Evolutionary conservation across 2,888 invertebrate genomes (phyloP).

Genomic region (Cryptocephalus moraei): DNA sequence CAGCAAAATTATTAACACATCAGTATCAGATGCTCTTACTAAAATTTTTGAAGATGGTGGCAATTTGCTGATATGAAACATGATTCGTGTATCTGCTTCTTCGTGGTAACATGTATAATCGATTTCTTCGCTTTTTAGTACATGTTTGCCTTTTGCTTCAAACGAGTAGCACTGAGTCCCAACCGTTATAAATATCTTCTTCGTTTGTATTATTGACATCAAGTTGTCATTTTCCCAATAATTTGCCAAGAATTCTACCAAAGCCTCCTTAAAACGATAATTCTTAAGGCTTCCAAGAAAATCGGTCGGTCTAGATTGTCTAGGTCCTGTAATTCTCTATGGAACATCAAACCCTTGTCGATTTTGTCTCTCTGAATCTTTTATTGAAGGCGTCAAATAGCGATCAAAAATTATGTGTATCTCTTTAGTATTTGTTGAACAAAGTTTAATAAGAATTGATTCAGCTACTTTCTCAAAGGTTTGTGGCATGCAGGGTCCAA

Average conservation of each 20-base stretch:
- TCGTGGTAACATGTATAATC: constrained; percentile 19
- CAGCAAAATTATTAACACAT: constrained; percentile 21
- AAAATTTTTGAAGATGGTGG: constrained; percentile 15
- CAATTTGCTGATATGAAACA: constrained; percentile 17
- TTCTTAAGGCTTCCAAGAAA: constrained; percentile 23
- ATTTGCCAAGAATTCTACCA: constrained; percentile 21
- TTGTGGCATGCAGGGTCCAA: too few relatives aligned
- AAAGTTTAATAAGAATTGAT: constrained; percentile 22
- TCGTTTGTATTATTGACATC: constrained; percentile 15
- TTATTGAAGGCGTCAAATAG: too few relatives aligned
- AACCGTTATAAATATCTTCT: constrained; percentile 12
- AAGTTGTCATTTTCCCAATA: too few relatives aligned
- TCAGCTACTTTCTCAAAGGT: too few relatives aligned
- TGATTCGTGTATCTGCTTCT: constrained; percentile 22
- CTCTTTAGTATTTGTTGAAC: constrained; percentile 9
- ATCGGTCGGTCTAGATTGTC: constrained; percentile 22
- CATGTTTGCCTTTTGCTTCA: neutral
- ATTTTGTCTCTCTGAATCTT: constrained; percentile 25
- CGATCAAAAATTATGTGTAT: constrained; percentile 6
- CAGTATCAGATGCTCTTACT: constrained; percentile 20
- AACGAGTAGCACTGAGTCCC: constrained; percentile 7
- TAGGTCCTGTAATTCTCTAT: constrained; percentile 14
- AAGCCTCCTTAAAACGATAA: constrained; percentile 23
- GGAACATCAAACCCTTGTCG: constrained; percentile 12
- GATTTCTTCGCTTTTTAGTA: constrained; percentile 15